Evolutionary conservation across 1,140 invertebrate genomes (phyloP).

Genomic region (Dreissena polymorpha): DNA sequence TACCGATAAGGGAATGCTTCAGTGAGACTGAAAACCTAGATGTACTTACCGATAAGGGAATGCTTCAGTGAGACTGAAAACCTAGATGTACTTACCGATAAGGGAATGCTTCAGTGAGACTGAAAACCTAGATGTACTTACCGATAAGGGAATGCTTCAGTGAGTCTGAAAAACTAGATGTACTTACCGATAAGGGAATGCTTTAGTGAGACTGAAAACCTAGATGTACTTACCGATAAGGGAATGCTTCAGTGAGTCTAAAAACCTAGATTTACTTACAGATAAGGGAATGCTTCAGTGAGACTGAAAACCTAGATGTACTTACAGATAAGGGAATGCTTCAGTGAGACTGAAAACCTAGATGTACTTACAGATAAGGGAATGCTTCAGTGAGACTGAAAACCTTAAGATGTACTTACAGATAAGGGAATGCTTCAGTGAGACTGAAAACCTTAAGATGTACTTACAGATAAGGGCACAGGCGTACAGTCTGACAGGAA

Average conservation of each 20-base stretch:
- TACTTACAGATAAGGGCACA: conserved; percentile 73
- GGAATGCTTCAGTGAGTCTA: conserved; percentile 2
- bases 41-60: conserved; percentile 71
- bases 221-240: conserved; percentile 71
- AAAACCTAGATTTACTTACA: conserved; percentile 65
- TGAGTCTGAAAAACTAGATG: too few species aligned
- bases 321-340: conserved; percentile 70
- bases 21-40: too few species aligned
- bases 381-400: too few species aligned
- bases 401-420: conserved; percentile 67
- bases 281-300: conserved; percentile 54
- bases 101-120: conserved; percentile 39
- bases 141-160: conserved; percentile 61
- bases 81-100: conserved; percentile 69
- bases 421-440: conserved; percentile 25
- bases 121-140: conserved; percentile 60
- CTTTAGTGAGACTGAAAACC: too few species aligned
- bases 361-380: conserved; percentile 72
- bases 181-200: conserved; percentile 71
- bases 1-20: conserved; percentile 66
- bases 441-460: too few species aligned
- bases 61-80: too few species aligned
- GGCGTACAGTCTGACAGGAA: conserved; percentile 74
- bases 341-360: too few species aligned
- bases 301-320: conserved; percentile 6